Percentiles rank a stretch among this genome's conserved stretches.
Conservation (phyloP, 2,888 invertebrate genomes). For the Orchestes rusci region DNA sequence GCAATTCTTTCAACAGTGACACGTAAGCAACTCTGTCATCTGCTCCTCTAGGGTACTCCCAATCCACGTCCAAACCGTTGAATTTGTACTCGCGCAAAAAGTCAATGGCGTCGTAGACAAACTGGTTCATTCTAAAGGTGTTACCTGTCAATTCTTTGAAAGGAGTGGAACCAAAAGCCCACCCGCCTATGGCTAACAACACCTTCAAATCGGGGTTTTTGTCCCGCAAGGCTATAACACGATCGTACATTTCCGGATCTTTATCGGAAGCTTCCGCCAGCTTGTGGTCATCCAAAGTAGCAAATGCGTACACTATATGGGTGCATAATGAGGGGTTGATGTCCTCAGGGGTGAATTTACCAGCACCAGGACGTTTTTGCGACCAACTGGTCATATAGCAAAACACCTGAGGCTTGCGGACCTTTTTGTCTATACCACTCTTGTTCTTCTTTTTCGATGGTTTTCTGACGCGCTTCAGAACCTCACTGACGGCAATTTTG, state of each 20-base stretch:
- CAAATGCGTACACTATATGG: slow-evolving; percentile 92
- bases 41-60: slow-evolving; percentile 89
- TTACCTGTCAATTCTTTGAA: slow-evolving; percentile 89
- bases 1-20: slow-evolving; percentile 76
- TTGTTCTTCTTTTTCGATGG: slow-evolving; percentile 50
- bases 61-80: slow-evolving; percentile 87
- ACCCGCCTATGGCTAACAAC: slow-evolving; percentile 84
- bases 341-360: slow-evolving; percentile 83
- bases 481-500: slow-evolving; percentile 68
- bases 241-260: slow-evolving; percentile 79
- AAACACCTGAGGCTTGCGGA: slow-evolving; percentile 77
- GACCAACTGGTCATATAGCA: slow-evolving; percentile 98
- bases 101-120: slow-evolving; percentile 90
- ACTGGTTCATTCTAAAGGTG: slow-evolving; percentile 90
- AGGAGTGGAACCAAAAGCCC: slow-evolving; percentile 93
- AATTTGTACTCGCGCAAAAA: slow-evolving; percentile 86
- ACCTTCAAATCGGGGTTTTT: slow-evolving; percentile 84
- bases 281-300: slow-evolving; percentile 79
- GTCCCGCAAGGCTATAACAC: slow-evolving; percentile 77
- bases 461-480: slow-evolving; percentile 62
- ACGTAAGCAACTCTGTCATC: slow-evolving; percentile 82
- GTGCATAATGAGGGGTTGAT: slow-evolving; percentile 87
- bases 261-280: slow-evolving; percentile 73
- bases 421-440: slow-evolving; percentile 51
- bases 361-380: slow-evolving; percentile 79